phyloP scores from a whole-genome alignment of 2,888 invertebrate species.

The Boloria selene region DNA sequence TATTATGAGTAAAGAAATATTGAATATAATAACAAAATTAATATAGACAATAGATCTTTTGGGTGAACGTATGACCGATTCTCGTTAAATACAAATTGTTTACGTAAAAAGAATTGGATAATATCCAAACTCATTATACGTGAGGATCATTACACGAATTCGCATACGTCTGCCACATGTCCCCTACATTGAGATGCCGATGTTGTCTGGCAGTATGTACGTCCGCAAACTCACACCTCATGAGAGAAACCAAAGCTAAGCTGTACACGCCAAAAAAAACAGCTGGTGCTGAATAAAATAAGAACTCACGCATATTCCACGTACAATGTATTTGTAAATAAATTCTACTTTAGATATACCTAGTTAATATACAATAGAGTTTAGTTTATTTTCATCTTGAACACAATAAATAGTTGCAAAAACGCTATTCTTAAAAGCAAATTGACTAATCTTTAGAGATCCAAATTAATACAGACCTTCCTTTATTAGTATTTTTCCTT shows the following conservation, averaged over 20 bases:
- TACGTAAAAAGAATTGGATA: conserved; percentile 31
- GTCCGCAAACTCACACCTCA: not conserved
- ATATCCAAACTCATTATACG: conserved; percentile 23
- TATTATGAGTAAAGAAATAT: not conserved
- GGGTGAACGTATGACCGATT: not conserved
- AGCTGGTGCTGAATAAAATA: too few species aligned
- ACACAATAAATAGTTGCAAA: too few species aligned
- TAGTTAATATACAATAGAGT: too few species aligned
- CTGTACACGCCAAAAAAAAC: too few species aligned
- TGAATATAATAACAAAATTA: not conserved
- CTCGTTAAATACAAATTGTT: conserved; percentile 16
- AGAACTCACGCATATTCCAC: too few species aligned
- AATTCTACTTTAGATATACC: too few species aligned
- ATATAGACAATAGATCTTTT: not conserved
- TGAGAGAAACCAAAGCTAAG: not conserved
- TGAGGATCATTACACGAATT: conserved; percentile 29
- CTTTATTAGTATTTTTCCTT: too few species aligned
- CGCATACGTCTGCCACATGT: conserved; percentile 23
- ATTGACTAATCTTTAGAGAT: too few species aligned
- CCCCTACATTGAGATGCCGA: conserved; percentile 9
- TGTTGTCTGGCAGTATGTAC: conserved; percentile 12
- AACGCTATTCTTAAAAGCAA: too few species aligned
- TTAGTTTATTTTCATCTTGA: too few species aligned
- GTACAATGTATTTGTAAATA: too few species aligned
- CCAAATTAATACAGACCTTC: too few species aligned